These are phyloP conservation scores for Virgularia gustaviana DNA, from an alignment of 92 coral and sea anemone species.

Conservation along the genomic window DNA sequence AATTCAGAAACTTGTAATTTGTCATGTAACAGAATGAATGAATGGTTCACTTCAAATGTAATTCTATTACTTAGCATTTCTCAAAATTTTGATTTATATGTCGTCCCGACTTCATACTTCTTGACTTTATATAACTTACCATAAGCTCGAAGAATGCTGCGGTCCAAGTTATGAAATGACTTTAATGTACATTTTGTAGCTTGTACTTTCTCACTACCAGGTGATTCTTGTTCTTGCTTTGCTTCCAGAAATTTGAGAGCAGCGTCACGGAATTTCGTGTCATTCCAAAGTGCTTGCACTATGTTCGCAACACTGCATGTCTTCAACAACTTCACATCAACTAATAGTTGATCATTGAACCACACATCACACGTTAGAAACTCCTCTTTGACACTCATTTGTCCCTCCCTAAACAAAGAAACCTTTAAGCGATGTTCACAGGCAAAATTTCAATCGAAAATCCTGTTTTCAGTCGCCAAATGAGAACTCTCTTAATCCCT, in stretches of 20 bases:
- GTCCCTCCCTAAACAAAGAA: not conserved
- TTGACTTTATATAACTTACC: too few species aligned
- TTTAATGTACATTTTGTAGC: not conserved
- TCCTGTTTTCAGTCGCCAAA: too few species aligned
- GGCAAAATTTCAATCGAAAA: too few species aligned
- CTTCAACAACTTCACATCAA: conserved; percentile 4
- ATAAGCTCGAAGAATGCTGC: conserved; percentile 24
- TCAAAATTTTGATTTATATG: too few species aligned
- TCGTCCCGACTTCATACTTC: too few species aligned
- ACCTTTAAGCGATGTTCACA: not conserved
- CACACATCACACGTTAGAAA: conserved; percentile 22
- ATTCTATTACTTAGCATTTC: too few species aligned
- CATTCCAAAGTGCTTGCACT: conserved; percentile 22
- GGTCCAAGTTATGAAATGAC: conserved; percentile 13
- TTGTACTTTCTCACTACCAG: too few species aligned
- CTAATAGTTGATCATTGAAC: conserved; percentile 18
- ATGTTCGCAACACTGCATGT: conserved; percentile 22
- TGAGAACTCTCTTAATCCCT: conserved; percentile 2
- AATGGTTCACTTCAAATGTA: too few species aligned
- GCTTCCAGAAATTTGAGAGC: conserved; percentile 20
- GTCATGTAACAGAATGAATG: too few species aligned
- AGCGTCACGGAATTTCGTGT: conserved; percentile 22
- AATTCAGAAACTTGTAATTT: too few species aligned
- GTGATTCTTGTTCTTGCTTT: conserved; percentile 8
- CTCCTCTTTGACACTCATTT: conserved; percentile 13